Conservation (phyloP, 2,888 invertebrate species). For the Ditylenchus weischeri region DNA sequence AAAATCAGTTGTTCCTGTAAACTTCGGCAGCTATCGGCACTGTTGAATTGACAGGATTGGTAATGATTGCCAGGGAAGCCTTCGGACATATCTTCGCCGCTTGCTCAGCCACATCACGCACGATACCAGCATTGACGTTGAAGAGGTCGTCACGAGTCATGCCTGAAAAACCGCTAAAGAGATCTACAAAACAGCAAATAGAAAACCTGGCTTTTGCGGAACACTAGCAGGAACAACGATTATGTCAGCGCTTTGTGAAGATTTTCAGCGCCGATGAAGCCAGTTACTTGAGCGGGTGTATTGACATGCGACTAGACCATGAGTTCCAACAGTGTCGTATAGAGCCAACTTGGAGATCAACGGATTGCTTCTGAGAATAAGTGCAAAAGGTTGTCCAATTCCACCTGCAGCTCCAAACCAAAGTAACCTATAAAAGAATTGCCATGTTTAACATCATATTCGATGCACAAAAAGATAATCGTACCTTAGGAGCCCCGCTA, state of each 20-base stretch:
- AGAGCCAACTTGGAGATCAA: constrained; percentile 78
- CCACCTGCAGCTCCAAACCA: constrained; percentile 94
- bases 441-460: too few relatives aligned
- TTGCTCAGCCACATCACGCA: constrained; percentile 77
- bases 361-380: constrained; percentile 74
- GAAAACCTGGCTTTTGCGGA: constrained; percentile 85
- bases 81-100: constrained; percentile 82
- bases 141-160: constrained; percentile 98
- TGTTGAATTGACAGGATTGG: constrained; percentile 97
- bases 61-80: constrained; percentile 89
- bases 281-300: constrained; percentile 70
- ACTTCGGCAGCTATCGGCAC: constrained; percentile 95
- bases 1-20: constrained; percentile 81
- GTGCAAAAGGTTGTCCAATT: constrained; percentile 90
- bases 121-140: constrained; percentile 96
- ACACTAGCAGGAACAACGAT: constrained; percentile 97
- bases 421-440: too few relatives aligned
- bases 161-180: constrained; percentile 56
- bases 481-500: too few relatives aligned
- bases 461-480: constrained; percentile 63
- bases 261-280: constrained; percentile 72
- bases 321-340: constrained; percentile 79
- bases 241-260: constrained; percentile 76
- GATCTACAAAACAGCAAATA: too few relatives aligned
- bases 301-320: constrained; percentile 96